Base-by-base conservation (phyloP, 2,113 vertebrate genomes). In the Sarotherodon lohbergeri region DNA sequence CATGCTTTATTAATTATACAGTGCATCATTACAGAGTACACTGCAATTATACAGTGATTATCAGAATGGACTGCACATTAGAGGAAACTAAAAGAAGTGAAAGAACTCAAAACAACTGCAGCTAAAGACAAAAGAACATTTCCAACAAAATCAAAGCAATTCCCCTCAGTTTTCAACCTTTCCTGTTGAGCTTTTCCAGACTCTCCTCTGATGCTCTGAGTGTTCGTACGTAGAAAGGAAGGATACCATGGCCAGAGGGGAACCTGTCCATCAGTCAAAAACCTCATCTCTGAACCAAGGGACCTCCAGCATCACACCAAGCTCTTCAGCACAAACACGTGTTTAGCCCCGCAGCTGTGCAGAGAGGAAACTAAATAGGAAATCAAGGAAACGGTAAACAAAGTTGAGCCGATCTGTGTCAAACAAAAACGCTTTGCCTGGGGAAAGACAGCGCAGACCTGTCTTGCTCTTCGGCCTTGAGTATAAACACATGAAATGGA, bases 371-470 rank as follows among this genome's bases (percentile, higher is more conserved):
- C 92, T 83, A 88, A 92, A 93, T 39, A 90, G 91, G 88, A 90
- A 90, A 94, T 93, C 92, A 92, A 94, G 91, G 91, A 86, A 88
- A 88, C 11, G 13, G 88, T 84, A 94, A 94, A 92, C 90, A 95
- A 92, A 93, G 88, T 90, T 88, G 90, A 94, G 90, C 85, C 22
- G 86, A 93, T 88, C 66, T 54, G 86, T 93, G 93, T 94, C 93
- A 92, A 93, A 94, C 90, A 87, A 92, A 92, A 93, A 63, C 39
- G 81, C 22, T 55, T 90, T 78, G 92, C 95, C 93, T 41, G 79
- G 80, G 94, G 93, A 89, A 84, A 92, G 71, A 93, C 88, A 80
- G 86, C 48, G 3, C 87, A 91, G 88, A 83, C 68, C 80, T 89
- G 89, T 82, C 88, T 90, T 57, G 79, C 87, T 91, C 68, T 88